Base-by-base conservation (phyloP, 2,888 invertebrate genomes). In the Agrochola circellaris region DNA sequence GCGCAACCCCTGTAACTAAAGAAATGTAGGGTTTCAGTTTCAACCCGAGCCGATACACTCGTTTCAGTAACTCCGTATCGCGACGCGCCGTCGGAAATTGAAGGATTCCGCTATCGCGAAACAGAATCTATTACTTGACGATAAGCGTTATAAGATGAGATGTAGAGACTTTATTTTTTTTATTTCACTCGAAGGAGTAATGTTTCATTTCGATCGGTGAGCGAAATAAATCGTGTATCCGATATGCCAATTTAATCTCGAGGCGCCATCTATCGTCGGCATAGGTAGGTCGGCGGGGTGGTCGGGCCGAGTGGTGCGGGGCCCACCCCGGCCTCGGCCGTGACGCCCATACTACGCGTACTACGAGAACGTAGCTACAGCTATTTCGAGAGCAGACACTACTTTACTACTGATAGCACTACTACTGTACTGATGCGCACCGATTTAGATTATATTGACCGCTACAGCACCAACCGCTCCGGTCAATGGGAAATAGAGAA, bases 251-350 rank as follows among this genome's bases (percentile, higher is more conserved):
- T 95, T 94, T 93, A 92, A 94, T 93, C 93, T 92, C 88, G 87
- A 80, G 89, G 89, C 93, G 95, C 95, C 95, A 95, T 95, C 95
- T 95, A 94, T 93, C 91, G 94, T 91, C 87, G 88, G 84, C 86
- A 86, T 86, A 86, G 89, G 86, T 87, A 89, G 87, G 88, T 87
- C 82, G 86, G 80, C 73, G 82, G 75, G 85, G 77, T 72, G 78
- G 85, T 74, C 56, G 77, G 77, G 60, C 76, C 70, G 74, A 66
- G 51, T 77, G 69, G 77, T 66, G 65, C 66, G 66, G 82, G 67
- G 61, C 73, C 83, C 84, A 76, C 85, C 88, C 85, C 86, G 81
- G 42, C 86, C 81, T 81, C 85, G 89, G 85, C 83, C 88, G 89
- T 88, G 88, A 85, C 89, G 85, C 84, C 85, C 89, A 80, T 92